A percentile compares a stretch with the other conserved stretches of the same genome.
phyloP scores from a whole-genome alignment of 2,797 vertebrate genomes.

The Silurus lanzhouensis region DNA sequence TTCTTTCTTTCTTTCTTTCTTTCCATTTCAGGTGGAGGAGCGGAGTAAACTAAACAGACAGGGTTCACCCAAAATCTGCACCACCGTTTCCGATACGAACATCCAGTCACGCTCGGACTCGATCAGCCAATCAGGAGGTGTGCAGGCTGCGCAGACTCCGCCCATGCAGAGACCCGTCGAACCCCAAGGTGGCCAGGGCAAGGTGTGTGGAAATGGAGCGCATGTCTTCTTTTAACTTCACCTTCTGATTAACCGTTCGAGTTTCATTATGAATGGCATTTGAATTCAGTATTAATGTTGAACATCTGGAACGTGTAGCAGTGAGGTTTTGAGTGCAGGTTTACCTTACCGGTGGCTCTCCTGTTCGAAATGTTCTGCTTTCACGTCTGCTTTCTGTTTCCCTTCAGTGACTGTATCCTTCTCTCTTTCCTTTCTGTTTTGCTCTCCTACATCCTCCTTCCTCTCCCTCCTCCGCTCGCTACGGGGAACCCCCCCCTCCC shows the following conservation, averaged over 20 bases:
- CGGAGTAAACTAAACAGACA: constrained; percentile 88
- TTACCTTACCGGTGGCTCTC: neutral
- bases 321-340: neutral
- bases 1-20: neutral
- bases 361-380: constrained; percentile 29
- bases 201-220: constrained; percentile 72
- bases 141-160: constrained; percentile 83
- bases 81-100: constrained; percentile 81
- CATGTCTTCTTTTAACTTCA: neutral
- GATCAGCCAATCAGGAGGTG: constrained; percentile 75
- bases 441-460: constrained; percentile 19
- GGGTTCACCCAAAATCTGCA: constrained; percentile 87
- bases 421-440: constrained; percentile 48
- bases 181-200: constrained; percentile 88
- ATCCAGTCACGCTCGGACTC: constrained; percentile 83
- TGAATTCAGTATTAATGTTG: neutral
- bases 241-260: neutral
- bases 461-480: constrained; percentile 26
- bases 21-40: constrained; percentile 83
- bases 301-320: neutral
- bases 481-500: constrained; percentile 22
- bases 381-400: constrained; percentile 40
- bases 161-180: constrained; percentile 92
- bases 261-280: neutral
- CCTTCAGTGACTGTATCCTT: constrained; percentile 46